Base-by-base conservation (phyloP, 1,140 invertebrate genomes). In the Mercenaria mercenaria region DNA sequence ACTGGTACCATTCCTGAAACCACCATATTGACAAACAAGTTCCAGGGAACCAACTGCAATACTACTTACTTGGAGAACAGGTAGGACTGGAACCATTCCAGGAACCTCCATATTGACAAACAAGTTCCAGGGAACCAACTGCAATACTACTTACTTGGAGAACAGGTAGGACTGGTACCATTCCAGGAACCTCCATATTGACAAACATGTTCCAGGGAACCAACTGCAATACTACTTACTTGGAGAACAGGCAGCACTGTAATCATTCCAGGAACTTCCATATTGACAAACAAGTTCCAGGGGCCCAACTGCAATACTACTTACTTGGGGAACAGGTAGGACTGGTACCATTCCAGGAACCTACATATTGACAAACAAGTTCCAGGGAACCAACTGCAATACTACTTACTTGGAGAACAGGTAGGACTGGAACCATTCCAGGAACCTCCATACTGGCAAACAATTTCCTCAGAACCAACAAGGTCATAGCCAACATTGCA, bases 401-500 rank as follows among this genome's bases (percentile, higher is more conserved):
- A n/a, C n/a, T n/a, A n/a, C n/a, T n/a, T n/a, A n/a, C n/a, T n/a
- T n/a, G n/a, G 20, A 56, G 29, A 43, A 26, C 79, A 81, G 29
- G 3, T 37, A 37, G 29, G 79, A 37, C 13, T 20, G 29, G 32
- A 59, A 81, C 20, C 50, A 81, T 59, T 43, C 81, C 81, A 84
- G n/a, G 23, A 20, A 2, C 81, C 81, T 29, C 64, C 64, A 47
- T 50, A 47, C 59, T 64, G 81, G 50, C 81, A 84, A 23, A 37
- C 59, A 2, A 84, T n/a, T 11, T 69, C 4, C 20, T 29, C 10
- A 13, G 41, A 50, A 69, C 81, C 81, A 52, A 52, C 34, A 15
- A 85, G 67, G 15, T 85, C 39, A 74, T 34, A 85, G 0, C 82
- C 82, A 26, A 29, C 64, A 34, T 85, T 41, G 37, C 82, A 85